Evolutionary conservation across 30 jellyfish, hydroid and myxozoan genomes (phyloP), one percentile per base, ranked within the genome.

Genomic region (Hydractinia echinata): DNA sequence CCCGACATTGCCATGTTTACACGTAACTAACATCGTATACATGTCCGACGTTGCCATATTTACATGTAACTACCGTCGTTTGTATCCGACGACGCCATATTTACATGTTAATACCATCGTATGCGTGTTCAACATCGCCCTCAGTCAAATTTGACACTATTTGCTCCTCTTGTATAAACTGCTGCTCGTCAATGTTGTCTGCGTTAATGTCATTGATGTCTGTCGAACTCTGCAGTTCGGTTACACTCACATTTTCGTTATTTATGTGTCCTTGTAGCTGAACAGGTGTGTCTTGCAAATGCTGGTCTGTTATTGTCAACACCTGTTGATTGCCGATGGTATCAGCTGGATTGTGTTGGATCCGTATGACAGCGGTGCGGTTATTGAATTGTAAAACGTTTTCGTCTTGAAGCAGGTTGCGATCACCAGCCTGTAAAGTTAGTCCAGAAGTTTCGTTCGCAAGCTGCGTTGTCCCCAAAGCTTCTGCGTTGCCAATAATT

Each of bases 351-450:
- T 58, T 58, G 54, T 80, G 87, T 60, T 80, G 87, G 48, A 80
- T 62, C 60, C 67, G 87, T 8, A 80, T 80, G 66, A 80, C 87
- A 13, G 87, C 83, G 8, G 87, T 51, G 44, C 87, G 87, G 73
- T 80, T 80, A 61, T 67, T 66, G 39, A 80, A 80, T n/a, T 71
- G 81, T 52, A 71, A 71, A 52, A 71, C 81, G 81, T 71, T 71
- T 71, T 71, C 55, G 7, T 64, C 74, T 64, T 13, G 74, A n/a
- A 64, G 74, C 52, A 64, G 19, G 39, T 64, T 64, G 10, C 74
- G 10, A 6, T 64, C 74, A 64, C 4, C 74, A 6, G 74, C 39
- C 15, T 55, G 85, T 13, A 77, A 51, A 30, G 44, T 30, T 48
- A 77, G 54, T 9, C 77, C 74, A 20, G 30, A 76, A 6, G 4